Conservation (phyloP, 2,888 invertebrate species). For the Periphyllus acericola region DNA sequence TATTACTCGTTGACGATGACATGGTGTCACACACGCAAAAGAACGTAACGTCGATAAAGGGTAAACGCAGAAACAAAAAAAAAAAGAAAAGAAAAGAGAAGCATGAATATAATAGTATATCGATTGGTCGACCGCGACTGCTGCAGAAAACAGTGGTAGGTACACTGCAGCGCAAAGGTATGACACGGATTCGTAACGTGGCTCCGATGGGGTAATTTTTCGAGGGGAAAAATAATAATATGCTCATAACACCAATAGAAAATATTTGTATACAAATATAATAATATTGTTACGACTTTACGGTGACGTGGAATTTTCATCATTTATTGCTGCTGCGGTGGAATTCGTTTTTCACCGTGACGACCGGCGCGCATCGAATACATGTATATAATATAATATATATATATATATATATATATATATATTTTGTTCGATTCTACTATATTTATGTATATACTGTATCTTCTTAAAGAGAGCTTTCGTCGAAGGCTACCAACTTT, state of each 20-base stretch:
- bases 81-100: too few species aligned
- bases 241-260: not conserved
- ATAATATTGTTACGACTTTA: not conserved
- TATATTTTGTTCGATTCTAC: constrained; percentile 10
- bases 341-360: constrained; percentile 13
- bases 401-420: not conserved
- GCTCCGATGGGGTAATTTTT: not conserved
- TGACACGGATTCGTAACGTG: not conserved
- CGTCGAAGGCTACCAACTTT: constrained; percentile 30
- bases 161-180: not conserved
- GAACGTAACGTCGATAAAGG: not conserved
- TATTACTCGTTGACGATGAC: not conserved
- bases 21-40: not conserved
- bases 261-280: too few species aligned
- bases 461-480: not conserved
- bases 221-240: constrained; percentile 1
- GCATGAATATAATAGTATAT: too few species aligned
- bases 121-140: constrained; percentile 17
- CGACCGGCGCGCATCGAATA: not conserved
- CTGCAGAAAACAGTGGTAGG: not conserved
- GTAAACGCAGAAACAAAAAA: not conserved
- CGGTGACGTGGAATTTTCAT: constrained; percentile 9
- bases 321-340: not conserved
- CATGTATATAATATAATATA: too few species aligned
- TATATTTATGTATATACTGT: too few species aligned